These are phyloP conservation scores for Drosophila rellima DNA, from an alignment of 2,888 invertebrate species.

Conservation along the genomic window DNA sequence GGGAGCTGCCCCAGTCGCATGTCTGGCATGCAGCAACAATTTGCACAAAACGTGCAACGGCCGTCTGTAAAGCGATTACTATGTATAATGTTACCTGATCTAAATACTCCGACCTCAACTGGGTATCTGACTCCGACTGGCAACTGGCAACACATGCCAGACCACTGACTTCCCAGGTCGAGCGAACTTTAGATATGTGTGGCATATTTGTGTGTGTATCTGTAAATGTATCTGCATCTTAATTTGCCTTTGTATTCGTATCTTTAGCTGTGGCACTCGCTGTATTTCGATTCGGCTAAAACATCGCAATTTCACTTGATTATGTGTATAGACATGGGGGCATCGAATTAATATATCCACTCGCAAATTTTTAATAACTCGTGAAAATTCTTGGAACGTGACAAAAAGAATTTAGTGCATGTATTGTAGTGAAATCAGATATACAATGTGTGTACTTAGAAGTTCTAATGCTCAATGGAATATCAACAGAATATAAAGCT, in stretches of 20 bases:
- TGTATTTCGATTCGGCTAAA: conserved; percentile 32
- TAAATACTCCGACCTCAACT: conserved; percentile 61
- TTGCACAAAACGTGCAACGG: conserved; percentile 69
- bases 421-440: conserved; percentile 1
- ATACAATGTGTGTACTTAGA: neutral
- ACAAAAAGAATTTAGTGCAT: conserved; percentile 40
- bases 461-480: neutral
- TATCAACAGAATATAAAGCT: neutral
- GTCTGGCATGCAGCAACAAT: conserved; percentile 61
- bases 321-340: conserved; percentile 41
- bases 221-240: conserved; percentile 23
- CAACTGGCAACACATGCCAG: conserved; percentile 44
- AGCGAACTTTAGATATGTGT: conserved; percentile 43
- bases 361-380: conserved; percentile 69
- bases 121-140: conserved; percentile 19
- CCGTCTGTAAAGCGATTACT: conserved; percentile 64
- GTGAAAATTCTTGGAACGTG: conserved; percentile 70
- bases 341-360: conserved; percentile 43
- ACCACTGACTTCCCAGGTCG: conserved; percentile 11
- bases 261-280: conserved; percentile 41
- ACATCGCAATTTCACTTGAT: conserved; percentile 63
- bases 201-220: conserved; percentile 43
- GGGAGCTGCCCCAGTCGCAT: conserved; percentile 55
- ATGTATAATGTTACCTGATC: conserved; percentile 68
- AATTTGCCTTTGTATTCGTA: conserved; percentile 32